phyloP scores from a whole-genome alignment of 2,888 invertebrate genomes.

The Ochropleura plecta region DNA sequence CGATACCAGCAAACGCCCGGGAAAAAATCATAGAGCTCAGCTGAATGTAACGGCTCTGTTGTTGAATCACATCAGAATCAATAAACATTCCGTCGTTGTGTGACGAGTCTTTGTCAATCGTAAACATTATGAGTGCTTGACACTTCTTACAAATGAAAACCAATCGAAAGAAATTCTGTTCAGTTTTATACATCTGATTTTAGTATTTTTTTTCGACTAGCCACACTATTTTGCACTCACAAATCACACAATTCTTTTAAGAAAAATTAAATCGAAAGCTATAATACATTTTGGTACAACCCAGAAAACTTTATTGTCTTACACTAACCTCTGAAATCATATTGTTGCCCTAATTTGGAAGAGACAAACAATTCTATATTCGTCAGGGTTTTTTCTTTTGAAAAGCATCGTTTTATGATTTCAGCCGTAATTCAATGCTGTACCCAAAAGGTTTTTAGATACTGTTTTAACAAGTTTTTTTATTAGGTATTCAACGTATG shows the following conservation, averaged over 20 bases:
- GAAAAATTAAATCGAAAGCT: neutral
- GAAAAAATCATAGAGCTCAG: slow-evolving; percentile 36
- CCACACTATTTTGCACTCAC: neutral
- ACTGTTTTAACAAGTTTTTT: neutral
- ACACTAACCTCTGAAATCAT: neutral
- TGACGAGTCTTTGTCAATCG: slow-evolving; percentile 14
- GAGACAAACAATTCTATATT: neutral
- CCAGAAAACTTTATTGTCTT: neutral
- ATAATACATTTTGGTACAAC: neutral
- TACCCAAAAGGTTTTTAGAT: neutral
- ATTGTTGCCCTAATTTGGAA: neutral
- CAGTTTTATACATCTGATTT: neutral
- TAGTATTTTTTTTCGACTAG: neutral
- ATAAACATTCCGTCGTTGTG: slow-evolving; percentile 26
- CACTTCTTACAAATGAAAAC: slow-evolving; percentile 23
- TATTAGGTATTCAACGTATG: slow-evolving; percentile 2
- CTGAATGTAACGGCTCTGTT: slow-evolving; percentile 6
- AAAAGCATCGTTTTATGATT: neutral
- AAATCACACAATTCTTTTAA: neutral
- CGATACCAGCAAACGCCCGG: slow-evolving; percentile 56
- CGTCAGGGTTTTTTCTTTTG: neutral
- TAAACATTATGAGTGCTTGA: slow-evolving; percentile 24
- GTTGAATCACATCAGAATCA: slow-evolving; percentile 36
- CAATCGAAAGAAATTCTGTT: neutral
- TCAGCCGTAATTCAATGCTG: neutral